A percentile compares a stretch with the other conserved stretches of the same genome.
These are phyloP conservation scores for Popillia japonica DNA, from an alignment of 1,140 invertebrate genomes.

Conservation along the genomic window DNA sequence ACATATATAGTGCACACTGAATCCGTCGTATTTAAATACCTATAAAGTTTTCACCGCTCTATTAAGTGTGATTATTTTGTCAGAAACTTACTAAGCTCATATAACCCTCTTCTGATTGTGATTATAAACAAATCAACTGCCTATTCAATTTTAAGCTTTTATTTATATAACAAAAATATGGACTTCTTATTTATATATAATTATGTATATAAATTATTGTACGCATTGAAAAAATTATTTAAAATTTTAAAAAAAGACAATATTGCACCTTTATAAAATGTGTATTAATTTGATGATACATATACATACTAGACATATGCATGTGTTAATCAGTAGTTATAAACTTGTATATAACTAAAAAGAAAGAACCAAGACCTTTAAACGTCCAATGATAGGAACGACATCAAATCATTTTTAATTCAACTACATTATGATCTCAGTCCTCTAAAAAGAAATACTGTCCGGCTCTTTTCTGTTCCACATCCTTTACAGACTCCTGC, in stretches of 20 bases:
- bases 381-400: not conserved
- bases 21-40: too few species aligned
- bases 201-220: too few species aligned
- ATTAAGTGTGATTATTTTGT: too few species aligned
- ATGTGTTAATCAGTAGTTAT: slow-evolving; percentile 9
- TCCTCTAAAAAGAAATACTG: slow-evolving; percentile 99
- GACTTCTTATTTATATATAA: too few species aligned
- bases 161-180: too few species aligned
- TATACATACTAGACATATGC: not conserved
- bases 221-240: not conserved
- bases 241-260: not conserved
- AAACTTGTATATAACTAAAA: not conserved
- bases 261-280: slow-evolving; percentile 8
- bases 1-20: too few species aligned
- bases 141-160: too few species aligned
- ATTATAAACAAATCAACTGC: too few species aligned
- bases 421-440: slow-evolving; percentile 61
- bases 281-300: not conserved
- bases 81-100: too few species aligned
- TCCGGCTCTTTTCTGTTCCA: slow-evolving; percentile 95
- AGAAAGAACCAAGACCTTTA: not conserved
- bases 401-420: not conserved
- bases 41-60: too few species aligned
- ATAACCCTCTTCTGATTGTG: too few species aligned
- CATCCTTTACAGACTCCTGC: slow-evolving; percentile 94